phyloP scores from a whole-genome alignment of 2,888 invertebrate species.

The Caenorhabditis wallacei region DNA sequence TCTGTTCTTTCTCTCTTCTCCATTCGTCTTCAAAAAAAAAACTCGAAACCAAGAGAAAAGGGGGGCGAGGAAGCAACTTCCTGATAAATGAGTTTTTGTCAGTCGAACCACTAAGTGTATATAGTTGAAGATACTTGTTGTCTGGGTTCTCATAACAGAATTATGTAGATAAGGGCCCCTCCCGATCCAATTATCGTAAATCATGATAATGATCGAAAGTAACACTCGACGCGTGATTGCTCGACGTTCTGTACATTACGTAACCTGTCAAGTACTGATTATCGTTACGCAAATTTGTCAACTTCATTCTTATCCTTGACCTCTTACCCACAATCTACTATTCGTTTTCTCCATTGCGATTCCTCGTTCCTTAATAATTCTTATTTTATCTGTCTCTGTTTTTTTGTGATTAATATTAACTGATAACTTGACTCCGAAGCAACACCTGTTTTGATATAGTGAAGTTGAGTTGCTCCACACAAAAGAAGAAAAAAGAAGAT shows the following conservation, averaged over 20 bases:
- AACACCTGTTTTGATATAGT: conserved; percentile 12
- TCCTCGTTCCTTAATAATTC: not conserved
- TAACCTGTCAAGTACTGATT: conserved; percentile 54
- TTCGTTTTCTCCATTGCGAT: not conserved
- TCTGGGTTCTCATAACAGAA: conserved; percentile 33
- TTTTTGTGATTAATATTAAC: not conserved
- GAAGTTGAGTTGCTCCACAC: conserved; percentile 1
- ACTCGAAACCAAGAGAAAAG: not conserved
- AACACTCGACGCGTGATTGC: conserved; percentile 47
- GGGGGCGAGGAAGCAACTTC: conserved; percentile 33
- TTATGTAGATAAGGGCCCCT: conserved; percentile 18
- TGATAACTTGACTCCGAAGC: conserved; percentile 4
- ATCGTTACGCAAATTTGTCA: conserved; percentile 64
- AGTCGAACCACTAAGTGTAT: conserved; percentile 17
- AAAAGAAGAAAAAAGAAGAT: conserved; percentile 15
- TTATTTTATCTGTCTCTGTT: not conserved
- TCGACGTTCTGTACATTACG: conserved; percentile 52
- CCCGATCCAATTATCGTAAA: conserved; percentile 53
- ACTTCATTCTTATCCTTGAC: conserved; percentile 41
- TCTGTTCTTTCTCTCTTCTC: not conserved
- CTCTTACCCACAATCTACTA: conserved; percentile 18
- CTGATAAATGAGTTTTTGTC: conserved; percentile 51
- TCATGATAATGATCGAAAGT: conserved; percentile 62
- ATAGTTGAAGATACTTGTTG: not conserved
- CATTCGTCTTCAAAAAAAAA: not conserved